Base-by-base conservation (phyloP, 2,113 vertebrate species). In the Pogonocichla stellata region DNA sequence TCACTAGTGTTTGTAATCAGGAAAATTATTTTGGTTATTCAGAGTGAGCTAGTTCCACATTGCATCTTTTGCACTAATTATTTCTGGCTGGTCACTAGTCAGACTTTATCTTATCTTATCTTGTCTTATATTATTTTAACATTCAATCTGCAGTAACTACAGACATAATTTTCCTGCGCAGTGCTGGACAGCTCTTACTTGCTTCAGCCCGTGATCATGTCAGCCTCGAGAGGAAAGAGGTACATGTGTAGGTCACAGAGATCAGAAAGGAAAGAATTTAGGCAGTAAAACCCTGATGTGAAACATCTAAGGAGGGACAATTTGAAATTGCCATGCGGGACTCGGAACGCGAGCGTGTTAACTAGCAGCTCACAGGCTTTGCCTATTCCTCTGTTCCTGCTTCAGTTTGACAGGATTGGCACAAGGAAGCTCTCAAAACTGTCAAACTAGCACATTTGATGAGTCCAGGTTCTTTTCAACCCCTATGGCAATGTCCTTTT, bases 231-330 rank as follows among this genome's bases (percentile, higher is more conserved):
- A 93, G 93, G 57, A 56, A 95, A 92, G 58, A 94, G 38, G 38
- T 91, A 96, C 94, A 97, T 38, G 80, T 96, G 88, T 93, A 96
- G 91, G 92, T 96, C 93, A 96, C 77, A 91, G 84, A 84, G 96
- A 97, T 96, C 92, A 95, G 94, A 91, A 93, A 88, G 54, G 62
- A 72, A 92, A 89, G 72, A 93, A 83, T 95, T 95, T 89, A 89
- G 47, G 71, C 67, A 95, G 88, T 14, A 92, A 92, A 91, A 92
- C n/a, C 66, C 83, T 69, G 25, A 89, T 85, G 64, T 56, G 69
- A 87, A 90, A 91, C 74, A 90, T 94, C 86, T 92, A 87, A 96
- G 80, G 38, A 95, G 47, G 86, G 54, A 90, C 53, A 66, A 65
- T 70, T 40, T 94, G 70, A 92, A 91, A 77, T 93, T 62, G 67